Percentiles rank a stretch among this genome's conserved stretches.
Evolutionary conservation across 2,888 invertebrate species (phyloP).

Genomic region (Megaustenia siamemsis): DNA sequence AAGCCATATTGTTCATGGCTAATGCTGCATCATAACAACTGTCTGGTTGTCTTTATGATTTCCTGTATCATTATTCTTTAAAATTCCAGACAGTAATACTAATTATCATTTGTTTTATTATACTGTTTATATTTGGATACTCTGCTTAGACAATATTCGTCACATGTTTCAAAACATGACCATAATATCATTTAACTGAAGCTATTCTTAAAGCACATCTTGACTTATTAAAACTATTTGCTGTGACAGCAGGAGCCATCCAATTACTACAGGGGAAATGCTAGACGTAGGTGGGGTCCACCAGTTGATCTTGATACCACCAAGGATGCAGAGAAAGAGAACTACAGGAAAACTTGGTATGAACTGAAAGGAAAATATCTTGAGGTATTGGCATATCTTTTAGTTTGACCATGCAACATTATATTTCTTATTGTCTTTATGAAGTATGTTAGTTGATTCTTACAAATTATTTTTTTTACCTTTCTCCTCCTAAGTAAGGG

Average conservation of each 20-base stretch:
- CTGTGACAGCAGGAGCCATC: conserved; percentile 31
- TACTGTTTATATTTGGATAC: background rate
- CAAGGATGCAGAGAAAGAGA: conserved; percentile 35
- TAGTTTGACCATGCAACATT: background rate
- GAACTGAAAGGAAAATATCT: conserved; percentile 48
- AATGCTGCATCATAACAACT: background rate
- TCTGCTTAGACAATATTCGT: background rate
- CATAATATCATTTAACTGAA: background rate
- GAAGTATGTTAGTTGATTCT: background rate
- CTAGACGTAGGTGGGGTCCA: conserved; percentile 47
- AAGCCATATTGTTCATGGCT: background rate
- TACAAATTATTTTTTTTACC: no score
- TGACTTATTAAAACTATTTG: background rate
- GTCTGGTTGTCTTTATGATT: background rate
- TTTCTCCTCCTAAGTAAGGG: no score
- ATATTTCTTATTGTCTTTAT: background rate
- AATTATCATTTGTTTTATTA: background rate
- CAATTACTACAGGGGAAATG: conserved; percentile 13
- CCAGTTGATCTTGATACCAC: conserved; percentile 41
- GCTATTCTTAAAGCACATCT: background rate
- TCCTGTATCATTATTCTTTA: no score
- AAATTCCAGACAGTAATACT: background rate
- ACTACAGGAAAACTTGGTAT: conserved; percentile 45
- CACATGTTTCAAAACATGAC: background rate
- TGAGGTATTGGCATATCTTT: conserved; percentile 33